Conservation (phyloP, 2,888 invertebrate genomes). For the Unio delphinus region DNA sequence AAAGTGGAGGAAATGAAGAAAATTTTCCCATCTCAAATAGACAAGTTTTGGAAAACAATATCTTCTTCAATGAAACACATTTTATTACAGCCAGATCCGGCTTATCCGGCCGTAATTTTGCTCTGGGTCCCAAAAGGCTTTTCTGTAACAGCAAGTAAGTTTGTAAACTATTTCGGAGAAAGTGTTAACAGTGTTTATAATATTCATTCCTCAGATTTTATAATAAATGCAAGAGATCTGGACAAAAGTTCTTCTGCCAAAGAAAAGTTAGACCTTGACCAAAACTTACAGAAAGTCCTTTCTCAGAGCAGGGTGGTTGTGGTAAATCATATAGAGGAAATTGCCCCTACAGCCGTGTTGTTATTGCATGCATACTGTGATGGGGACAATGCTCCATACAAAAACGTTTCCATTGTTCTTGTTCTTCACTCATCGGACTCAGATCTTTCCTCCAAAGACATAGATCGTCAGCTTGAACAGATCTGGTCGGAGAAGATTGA, state of each 20-base stretch:
- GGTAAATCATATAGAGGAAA: slow-evolving; percentile 52
- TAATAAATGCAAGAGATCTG: slow-evolving; percentile 26
- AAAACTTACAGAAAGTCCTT: slow-evolving; percentile 36
- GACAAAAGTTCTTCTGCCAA: slow-evolving; percentile 11
- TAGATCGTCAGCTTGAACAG: slow-evolving; percentile 39
- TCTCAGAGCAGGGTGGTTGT: slow-evolving; percentile 34
- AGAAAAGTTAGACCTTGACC: slow-evolving; percentile 47
- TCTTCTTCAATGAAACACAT: slow-evolving; percentile 38
- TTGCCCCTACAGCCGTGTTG: slow-evolving; percentile 52
- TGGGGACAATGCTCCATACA: slow-evolving; percentile 65
- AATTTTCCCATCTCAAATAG: slow-evolving; percentile 38
- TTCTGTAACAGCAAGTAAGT: slow-evolving; percentile 27
- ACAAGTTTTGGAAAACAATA: slow-evolving; percentile 48
- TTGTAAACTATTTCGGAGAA: slow-evolving; percentile 41
- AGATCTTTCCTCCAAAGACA: slow-evolving; percentile 7
- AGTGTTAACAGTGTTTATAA: slow-evolving; percentile 22
- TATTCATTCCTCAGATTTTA: slow-evolving; percentile 8
- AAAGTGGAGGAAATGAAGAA: slow-evolving; percentile 27
- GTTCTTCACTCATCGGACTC: slow-evolving; percentile 35
- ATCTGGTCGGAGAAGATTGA: slow-evolving; percentile 50
- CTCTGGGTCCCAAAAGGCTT: slow-evolving; percentile 37
- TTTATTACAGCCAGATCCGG: slow-evolving; percentile 32
- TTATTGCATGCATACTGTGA: slow-evolving; percentile 66
- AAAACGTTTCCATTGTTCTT: slow-evolving; percentile 54
- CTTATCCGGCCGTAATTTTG: slow-evolving; percentile 52